Conservation (phyloP, 2,888 invertebrate species). For the Gerris lacustris region DNA sequence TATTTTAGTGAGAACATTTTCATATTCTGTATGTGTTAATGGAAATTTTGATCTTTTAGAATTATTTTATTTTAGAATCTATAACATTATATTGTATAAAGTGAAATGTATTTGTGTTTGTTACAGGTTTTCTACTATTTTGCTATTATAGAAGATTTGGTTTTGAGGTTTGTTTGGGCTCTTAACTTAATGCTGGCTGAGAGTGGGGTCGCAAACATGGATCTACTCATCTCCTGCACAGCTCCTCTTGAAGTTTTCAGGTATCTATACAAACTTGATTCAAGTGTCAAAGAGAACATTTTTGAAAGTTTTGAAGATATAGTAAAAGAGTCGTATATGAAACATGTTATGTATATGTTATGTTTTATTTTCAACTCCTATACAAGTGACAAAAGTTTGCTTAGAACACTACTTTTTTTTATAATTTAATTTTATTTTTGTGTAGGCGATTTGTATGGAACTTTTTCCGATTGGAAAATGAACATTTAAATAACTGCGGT, state of each 20-base stretch:
- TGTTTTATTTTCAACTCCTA: too few relatives aligned
- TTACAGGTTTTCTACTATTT: conserved; percentile 64
- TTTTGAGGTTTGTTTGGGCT: conserved; percentile 67
- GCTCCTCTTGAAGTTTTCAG: conserved; percentile 57
- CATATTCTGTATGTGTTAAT: too few relatives aligned
- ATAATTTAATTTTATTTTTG: conserved; percentile 12
- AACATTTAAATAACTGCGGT: conserved; percentile 81
- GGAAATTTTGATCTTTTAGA: too few relatives aligned
- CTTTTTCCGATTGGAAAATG: conserved; percentile 78
- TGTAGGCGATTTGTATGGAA: conserved; percentile 69
- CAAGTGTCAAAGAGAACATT: too few relatives aligned
- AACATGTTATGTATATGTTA: too few relatives aligned
- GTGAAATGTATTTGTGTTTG: conserved; percentile 17
- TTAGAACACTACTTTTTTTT: too few relatives aligned
- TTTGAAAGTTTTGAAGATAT: too few relatives aligned
- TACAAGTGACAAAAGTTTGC: too few relatives aligned
- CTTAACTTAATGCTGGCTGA: conserved; percentile 56
- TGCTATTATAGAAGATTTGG: conserved; percentile 66
- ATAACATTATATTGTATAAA: too few relatives aligned
- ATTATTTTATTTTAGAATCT: too few relatives aligned
- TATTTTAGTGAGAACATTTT: too few relatives aligned
- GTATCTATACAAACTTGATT: conserved; percentile 32
- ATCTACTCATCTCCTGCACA: conserved; percentile 53
- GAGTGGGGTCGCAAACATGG: conserved; percentile 48
- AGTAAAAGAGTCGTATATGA: too few relatives aligned